Evolutionary conservation across 1,140 invertebrate genomes (phyloP), one percentile per base, ranked within the genome.

Genomic region (Drosophila takahashii): DNA sequence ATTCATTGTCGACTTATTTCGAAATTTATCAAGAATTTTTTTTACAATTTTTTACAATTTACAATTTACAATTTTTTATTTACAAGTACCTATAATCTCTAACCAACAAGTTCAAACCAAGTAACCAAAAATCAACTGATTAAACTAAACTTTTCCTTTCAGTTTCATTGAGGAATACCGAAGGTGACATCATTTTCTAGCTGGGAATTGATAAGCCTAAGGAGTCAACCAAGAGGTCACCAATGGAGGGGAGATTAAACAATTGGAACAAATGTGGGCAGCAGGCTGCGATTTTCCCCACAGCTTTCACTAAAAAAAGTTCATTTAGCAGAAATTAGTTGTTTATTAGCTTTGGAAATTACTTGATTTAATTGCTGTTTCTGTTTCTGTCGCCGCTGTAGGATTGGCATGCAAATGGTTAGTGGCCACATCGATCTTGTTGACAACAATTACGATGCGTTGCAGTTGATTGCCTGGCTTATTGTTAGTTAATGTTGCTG

Each of bases 401-500:
- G 65, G 51, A 70, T 10, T 41, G 50, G 65, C 83, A 86, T 86
- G 84, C 85, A 87, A 89, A 77, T 79, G 47, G 50, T 81, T 81
- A 84, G 61, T 79, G 39, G 58, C 67, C 61, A 62, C 52, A 76
- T 85, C 78, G 52, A 91, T 81, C 62, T 77, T 78, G 74, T 81
- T 79, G 58, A 90, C 84, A 79, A 89, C 81, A 69, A 91, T 89
- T 48, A 90, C 64, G 50, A 89, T 73, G 66, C 78, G 73, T 67
- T 90, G 71, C 76, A 79, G 53, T 64, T 70, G 80, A 61, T 61
- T 64, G 67, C 50, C 51, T 52, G 37, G 56, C 42, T 42, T 15
- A 59, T 77, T 56, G 54, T 66, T 65, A 45, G 61, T 52, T 56
- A 72, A 52, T 66, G 47, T 39, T 37, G 66, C 57, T 52, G 57